phyloP scores from a whole-genome alignment of 1,140 invertebrate genomes.

The Spodoptera frugiperda region DNA sequence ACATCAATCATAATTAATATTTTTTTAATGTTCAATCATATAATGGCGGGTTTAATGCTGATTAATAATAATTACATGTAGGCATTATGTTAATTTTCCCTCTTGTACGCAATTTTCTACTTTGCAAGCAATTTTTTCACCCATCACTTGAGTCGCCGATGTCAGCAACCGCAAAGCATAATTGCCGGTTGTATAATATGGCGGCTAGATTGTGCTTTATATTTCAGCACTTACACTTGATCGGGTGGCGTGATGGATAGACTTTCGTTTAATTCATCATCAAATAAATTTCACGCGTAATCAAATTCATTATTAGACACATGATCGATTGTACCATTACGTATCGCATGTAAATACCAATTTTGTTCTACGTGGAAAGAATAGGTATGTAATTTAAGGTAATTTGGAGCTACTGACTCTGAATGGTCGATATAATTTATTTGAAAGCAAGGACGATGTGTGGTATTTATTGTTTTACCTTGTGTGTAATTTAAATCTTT shows the following conservation, averaged over 20 bases:
- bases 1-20: too few species aligned
- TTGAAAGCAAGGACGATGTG: conserved; percentile 41
- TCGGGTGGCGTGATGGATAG: conserved; percentile 48
- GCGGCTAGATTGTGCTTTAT: conserved; percentile 66
- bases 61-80: too few species aligned
- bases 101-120: background rate
- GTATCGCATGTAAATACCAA: conserved; percentile 30
- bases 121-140: conserved; percentile 7
- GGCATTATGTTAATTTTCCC: background rate
- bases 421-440: conserved; percentile 16
- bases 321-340: conserved; percentile 55
- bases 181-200: conserved; percentile 69
- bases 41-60: too few species aligned
- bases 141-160: conserved; percentile 57
- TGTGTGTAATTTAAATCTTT: background rate
- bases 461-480: conserved; percentile 16
- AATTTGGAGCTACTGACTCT: conserved; percentile 20
- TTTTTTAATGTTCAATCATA: too few species aligned
- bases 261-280: conserved; percentile 58
- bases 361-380: conserved; percentile 15
- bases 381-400: conserved; percentile 31
- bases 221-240: conserved; percentile 59
- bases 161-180: conserved; percentile 65
- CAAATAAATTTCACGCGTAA: conserved; percentile 60
- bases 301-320: conserved; percentile 65